Evolutionary conservation across 1,140 invertebrate species (phyloP), one percentile per base, ranked within the genome.

Genomic region (Ephestia elutella): DNA sequence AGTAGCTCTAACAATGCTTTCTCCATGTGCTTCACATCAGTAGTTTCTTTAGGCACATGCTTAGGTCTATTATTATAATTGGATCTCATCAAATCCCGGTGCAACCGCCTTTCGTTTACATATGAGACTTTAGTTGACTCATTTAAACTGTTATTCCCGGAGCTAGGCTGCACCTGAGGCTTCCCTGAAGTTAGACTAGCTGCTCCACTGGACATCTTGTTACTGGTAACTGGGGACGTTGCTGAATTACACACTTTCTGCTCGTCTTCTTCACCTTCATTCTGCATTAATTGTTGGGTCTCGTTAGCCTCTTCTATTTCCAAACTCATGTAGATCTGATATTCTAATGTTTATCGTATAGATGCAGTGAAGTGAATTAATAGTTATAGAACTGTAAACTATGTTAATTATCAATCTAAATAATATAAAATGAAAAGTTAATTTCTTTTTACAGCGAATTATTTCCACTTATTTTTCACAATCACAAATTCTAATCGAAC

Each of bases 11-110:
- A 87, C 13, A 98, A 90, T 7, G 96, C 95, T 77, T 96, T 94
- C 86, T 98, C 97, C 96, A 98, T 98, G 66, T 96, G 93, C 63
- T 96, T 92, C 2, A 98, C 96, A 90, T 98, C 97, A 28, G 96
- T 96, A 59, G 97, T 94, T 92, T 97, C 96, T 92, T 87, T 88
- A 5, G 81, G 82, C 44, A 88, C 78, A 38, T 80, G 70, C 60
- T 85, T 87, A 5, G 86, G 78, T 63, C 75, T 80, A 57, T 80
- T 88, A 49, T 70, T 86, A 30, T 81, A 75, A 54, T 74, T 82
- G 2, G 76, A 70, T 15, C 82, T 79, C 68, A 80, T 77, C 17
- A 75, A 68, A 57, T 88, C 86, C 11, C 84, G 70, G 50, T 87
- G 73, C 30, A 85, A 57, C n/a, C 82, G 66, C 49, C 74, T 73